A percentile compares a stretch with the other conserved stretches of the same genome.
These are phyloP conservation scores for Ctenopoma kingsleyae DNA, from an alignment of 2,797 vertebrate species.

Conservation along the genomic window DNA sequence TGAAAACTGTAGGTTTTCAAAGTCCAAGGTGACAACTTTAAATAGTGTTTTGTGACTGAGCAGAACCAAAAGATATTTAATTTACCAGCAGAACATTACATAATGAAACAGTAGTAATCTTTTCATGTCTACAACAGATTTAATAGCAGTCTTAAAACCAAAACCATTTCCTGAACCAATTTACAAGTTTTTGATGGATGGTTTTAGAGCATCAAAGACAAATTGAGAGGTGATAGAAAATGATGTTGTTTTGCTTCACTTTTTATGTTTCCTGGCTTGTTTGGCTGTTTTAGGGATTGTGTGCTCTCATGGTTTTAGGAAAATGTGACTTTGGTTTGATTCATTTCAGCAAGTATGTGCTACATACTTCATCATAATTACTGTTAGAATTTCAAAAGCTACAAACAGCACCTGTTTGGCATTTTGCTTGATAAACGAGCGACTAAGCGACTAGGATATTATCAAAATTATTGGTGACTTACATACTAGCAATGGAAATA, in stretches of 20 bases:
- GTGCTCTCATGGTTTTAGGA: constrained; percentile 16
- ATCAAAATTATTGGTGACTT: constrained; percentile 5
- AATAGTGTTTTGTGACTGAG: not conserved
- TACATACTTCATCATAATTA: constrained; percentile 31
- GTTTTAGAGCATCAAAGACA: constrained; percentile 25
- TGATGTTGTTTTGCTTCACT: constrained; percentile 26
- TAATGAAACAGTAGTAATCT: not conserved
- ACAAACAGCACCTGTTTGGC: not conserved
- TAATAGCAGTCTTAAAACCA: constrained; percentile 9
- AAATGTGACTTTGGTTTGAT: constrained; percentile 35
- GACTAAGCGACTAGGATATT: constrained; percentile 15
- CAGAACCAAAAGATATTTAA: constrained; percentile 1
- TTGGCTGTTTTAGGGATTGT: constrained; percentile 30
- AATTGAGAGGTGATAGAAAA: constrained; percentile 19
- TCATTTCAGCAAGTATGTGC: constrained; percentile 11
- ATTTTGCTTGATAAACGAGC: constrained; percentile 17
- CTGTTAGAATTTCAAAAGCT: constrained; percentile 10
- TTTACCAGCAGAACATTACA: constrained; percentile 3
- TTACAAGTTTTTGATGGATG: constrained; percentile 10
- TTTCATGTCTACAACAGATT: constrained; percentile 16
- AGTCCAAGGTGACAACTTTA: not conserved
- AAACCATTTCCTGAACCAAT: constrained; percentile 25
- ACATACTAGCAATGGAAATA: constrained; percentile 9
- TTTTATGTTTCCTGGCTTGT: constrained; percentile 22
- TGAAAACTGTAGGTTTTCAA: not conserved